Conservation (phyloP, 2,113 vertebrate genomes). For the Papio anubis region DNA sequence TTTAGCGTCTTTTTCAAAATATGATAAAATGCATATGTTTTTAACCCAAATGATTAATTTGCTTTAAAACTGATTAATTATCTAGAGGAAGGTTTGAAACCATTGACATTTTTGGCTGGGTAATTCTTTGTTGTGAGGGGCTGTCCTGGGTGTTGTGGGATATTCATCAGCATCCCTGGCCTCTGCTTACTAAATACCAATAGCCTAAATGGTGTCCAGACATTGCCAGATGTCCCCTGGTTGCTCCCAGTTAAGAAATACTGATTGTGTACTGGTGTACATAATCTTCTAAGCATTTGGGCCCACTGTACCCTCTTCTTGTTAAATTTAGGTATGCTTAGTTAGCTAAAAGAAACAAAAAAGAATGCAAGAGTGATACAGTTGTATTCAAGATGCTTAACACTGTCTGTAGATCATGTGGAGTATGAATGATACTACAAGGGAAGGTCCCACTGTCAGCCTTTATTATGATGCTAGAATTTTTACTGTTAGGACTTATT, state of each 20-base stretch:
- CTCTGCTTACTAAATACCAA: background rate
- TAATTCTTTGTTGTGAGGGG: background rate
- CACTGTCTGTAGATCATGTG: background rate
- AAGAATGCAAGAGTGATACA: background rate
- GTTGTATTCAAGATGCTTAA: background rate
- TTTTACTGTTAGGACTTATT: background rate
- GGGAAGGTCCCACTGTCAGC: background rate
- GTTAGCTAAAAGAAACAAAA: background rate
- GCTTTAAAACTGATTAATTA: conserved; percentile 42
- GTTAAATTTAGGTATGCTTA: background rate
- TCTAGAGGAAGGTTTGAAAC: conserved; percentile 17
- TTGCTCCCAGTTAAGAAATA: background rate
- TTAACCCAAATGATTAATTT: conserved; percentile 21
- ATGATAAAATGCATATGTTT: background rate
- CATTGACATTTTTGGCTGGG: background rate
- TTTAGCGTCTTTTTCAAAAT: conserved; percentile 47
- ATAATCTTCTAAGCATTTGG: background rate
- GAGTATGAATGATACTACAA: background rate
- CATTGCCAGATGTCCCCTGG: background rate
- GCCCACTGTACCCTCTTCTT: background rate
- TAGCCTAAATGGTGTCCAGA: background rate
- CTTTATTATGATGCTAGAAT: background rate
- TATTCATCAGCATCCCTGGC: background rate
- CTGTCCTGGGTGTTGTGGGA: background rate
- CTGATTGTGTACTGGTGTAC: background rate